Percentiles rank a stretch among this genome's conserved stretches.
Evolutionary conservation across 2,888 invertebrate species (phyloP).

Genomic region (Drosophila setosimentum): DNA sequence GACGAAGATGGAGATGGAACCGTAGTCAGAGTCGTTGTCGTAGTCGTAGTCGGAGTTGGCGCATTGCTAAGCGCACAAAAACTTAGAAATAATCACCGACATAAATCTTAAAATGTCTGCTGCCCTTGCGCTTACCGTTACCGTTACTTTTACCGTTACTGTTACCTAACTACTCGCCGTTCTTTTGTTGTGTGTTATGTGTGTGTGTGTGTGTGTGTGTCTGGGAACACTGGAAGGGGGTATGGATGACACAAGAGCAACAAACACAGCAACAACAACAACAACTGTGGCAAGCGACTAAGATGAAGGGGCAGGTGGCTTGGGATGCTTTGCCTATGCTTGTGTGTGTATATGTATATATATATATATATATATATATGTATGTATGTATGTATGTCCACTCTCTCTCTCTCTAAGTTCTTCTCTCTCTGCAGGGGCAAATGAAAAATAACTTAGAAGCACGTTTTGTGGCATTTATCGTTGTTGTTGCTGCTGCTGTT

Average conservation of each 20-base stretch:
- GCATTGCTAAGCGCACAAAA: constrained; percentile 80
- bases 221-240: not conserved
- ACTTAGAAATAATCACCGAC: constrained; percentile 84
- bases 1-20: not conserved
- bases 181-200: constrained; percentile 43
- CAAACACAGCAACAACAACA: constrained; percentile 10
- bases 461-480: constrained; percentile 76
- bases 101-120: constrained; percentile 82
- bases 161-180: constrained; percentile 51
- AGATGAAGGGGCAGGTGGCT: constrained; percentile 14
- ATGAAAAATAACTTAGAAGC: constrained; percentile 82
- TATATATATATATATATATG: not conserved
- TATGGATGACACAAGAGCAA: constrained; percentile 24
- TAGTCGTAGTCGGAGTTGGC: constrained; percentile 14
- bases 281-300: constrained; percentile 15
- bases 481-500: constrained; percentile 26
- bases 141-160: not conserved
- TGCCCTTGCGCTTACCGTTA: constrained; percentile 2
- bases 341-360: not conserved
- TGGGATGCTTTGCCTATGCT: constrained; percentile 8
- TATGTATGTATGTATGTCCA: not conserved
- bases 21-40: not conserved
- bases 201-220: constrained; percentile 19
- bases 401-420: not conserved
- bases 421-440: constrained; percentile 44